Conservation (phyloP, 2,888 invertebrate species). For the Phyto melanocephala region DNA sequence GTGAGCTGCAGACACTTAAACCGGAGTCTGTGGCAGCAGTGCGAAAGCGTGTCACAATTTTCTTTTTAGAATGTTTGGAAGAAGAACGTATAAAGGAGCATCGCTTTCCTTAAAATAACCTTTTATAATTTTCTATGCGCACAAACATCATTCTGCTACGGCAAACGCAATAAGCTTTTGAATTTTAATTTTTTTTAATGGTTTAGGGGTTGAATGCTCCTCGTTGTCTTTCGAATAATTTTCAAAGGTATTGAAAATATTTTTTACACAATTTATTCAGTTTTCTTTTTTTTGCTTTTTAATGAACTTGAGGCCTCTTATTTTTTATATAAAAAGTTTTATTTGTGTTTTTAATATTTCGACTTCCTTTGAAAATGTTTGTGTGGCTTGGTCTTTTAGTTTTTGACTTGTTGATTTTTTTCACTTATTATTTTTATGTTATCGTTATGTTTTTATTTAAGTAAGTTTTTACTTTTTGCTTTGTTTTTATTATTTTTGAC, state of each 20-base stretch:
- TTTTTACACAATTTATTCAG: too few species aligned
- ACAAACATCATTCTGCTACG: neutral
- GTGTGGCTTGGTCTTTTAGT: conserved; percentile 4
- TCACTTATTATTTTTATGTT: too few species aligned
- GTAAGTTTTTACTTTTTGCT: neutral
- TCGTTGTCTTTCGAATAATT: too few species aligned
- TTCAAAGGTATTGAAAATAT: too few species aligned
- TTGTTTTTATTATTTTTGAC: neutral
- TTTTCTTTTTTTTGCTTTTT: too few species aligned
- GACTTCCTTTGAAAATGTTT: conserved; percentile 4
- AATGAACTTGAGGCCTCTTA: too few species aligned
- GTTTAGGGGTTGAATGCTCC: neutral
- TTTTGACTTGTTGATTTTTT: conserved; percentile 2
- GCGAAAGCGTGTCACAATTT: neutral
- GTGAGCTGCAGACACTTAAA: neutral
- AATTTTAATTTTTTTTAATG: neutral
- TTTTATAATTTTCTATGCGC: too few species aligned
- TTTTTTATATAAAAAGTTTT: too few species aligned
- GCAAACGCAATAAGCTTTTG: neutral
- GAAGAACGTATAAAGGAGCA: neutral
- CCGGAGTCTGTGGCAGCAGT: neutral
- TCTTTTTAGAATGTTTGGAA: neutral
- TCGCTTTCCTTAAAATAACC: too few species aligned
- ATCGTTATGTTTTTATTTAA: neutral
- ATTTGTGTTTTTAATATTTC: too few species aligned